Evolutionary conservation across 2,113 vertebrate genomes (phyloP), one percentile per base, ranked within the genome.

Genomic region (Glaucidium brasilianum): DNA sequence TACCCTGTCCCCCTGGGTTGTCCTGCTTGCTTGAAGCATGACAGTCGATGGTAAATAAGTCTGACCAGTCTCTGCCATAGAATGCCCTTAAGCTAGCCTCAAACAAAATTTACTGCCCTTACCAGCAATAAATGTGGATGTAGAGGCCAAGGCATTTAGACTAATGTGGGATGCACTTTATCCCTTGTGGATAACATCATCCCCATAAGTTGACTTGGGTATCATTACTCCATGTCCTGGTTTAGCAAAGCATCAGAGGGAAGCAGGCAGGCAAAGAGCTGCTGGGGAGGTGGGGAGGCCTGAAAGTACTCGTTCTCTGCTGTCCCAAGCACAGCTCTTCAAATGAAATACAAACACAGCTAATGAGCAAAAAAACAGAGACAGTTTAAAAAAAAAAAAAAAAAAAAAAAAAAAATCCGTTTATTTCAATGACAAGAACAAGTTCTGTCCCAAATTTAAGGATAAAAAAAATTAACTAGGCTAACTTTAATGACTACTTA

Each of bases 191-290:
- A 34, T 30, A 58, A 15, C 39, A 62, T 2, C 68, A 53, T 13
- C 50, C 4, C 34, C 4, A 2, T 22, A 19, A 84, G 41, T 2
- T 63, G 41, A 14, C 3, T 2, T 29, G 23, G 17, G 5, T 52
- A 12, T 18, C 5, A 4, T 27, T 43, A 29, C 0, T 0, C 27
- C 27, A 11, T 7, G 16, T 32, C 18, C 32, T 9, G 32, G 19
- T 26, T 81, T 30, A 68, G 7, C 69, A 64, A 53, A 77, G 11
- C 23, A n/a, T 59, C 43, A 52, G 23, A 39, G 25, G 43, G 37
- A 45, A 58, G 11, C 11, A 52, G 56, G 17, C 43, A 66, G 37
- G n/a, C n/a, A 59, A 69, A 35, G 21, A 62, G 45, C 29, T 37
- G 45, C 27, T 3, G 6, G 26, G 59, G 30, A 53, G 15, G 7